Evolutionary conservation across 2,797 vertebrate genomes (phyloP), one percentile per base, ranked within the genome.

Genomic region (Channallabes apus): DNA sequence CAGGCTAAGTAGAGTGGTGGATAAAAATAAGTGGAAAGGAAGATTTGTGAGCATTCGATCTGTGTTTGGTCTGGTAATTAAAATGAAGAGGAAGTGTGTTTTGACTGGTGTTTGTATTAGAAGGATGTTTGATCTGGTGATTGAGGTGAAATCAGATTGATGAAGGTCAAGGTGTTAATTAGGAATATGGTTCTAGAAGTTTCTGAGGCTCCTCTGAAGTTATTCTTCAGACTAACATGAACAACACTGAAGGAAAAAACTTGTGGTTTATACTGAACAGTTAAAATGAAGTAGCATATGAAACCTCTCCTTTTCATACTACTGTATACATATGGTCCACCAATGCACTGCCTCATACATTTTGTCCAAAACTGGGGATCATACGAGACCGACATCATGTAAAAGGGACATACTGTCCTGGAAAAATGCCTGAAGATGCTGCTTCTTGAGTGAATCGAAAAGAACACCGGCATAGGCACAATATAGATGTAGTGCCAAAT

Each of bases 1-100:
- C 27, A 58, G 73, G 15, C n/a, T 32, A 76, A 76, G 56, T 29
- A 51, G 3, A 32, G 51, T 27, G 20, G 51, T 18, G 51, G 51
- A 76, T 76, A 32, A 56, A 76, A 76, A 58, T 76, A 76, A 32
- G 17, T 58, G 73, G 29, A 22, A 56, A 76, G 58, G n/a, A 56
- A 75, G 72, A 75, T 75, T 75, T 54, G 46, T 56, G 72, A 58
- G 32, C 20, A 32, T 58, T 56, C 32, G 51, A 29, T 58, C 73
- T 76, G 51, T 76, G 51, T 72, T n/a, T 72, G 41, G 12, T 73
- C 41, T 6, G 24, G 41, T 73, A n/a, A 46, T 51, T 51, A 24
- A 72, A 15, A n/a, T 22, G 20, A 27, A 29, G 35, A 56, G 17
- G 41, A 17, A 76, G 73, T 56, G 27, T 76, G 72, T 32, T 56